A percentile compares a stretch with the other conserved stretches of the same genome.
These are phyloP conservation scores for Xenus cinereus DNA, from an alignment of 2,113 vertebrate species.

Conservation along the genomic window DNA sequence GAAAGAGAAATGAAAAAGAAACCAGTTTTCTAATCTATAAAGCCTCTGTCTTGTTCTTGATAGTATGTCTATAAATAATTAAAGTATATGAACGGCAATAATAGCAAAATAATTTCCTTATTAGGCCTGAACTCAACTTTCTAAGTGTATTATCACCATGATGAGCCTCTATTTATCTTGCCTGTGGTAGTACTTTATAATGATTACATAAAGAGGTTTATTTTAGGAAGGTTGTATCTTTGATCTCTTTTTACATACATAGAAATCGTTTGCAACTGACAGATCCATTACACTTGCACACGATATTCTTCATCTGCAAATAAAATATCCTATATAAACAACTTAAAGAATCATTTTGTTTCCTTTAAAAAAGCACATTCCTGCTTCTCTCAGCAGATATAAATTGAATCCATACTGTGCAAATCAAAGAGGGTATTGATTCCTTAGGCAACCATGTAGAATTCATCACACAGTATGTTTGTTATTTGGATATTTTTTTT, in stretches of 20 bases:
- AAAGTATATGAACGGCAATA: not conserved
- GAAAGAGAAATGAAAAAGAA: not conserved
- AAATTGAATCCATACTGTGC: constrained; percentile 27
- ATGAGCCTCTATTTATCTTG: constrained; percentile 25
- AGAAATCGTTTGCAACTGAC: constrained; percentile 13
- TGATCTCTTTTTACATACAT: constrained; percentile 14
- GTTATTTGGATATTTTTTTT: not conserved
- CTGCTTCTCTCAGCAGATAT: constrained; percentile 6
- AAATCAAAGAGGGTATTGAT: constrained; percentile 50
- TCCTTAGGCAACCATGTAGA: not conserved
- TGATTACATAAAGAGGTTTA: constrained; percentile 7
- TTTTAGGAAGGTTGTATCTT: constrained; percentile 12
- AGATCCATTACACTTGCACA: not conserved
- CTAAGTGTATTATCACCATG: not conserved
- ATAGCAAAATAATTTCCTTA: constrained; percentile 20
- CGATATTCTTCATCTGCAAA: not conserved
- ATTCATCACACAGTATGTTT: not conserved
- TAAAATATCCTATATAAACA: constrained; percentile 16
- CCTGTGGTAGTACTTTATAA: not conserved
- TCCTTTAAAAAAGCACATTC: not conserved
- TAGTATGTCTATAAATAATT: not conserved
- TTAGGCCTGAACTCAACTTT: constrained; percentile 20
- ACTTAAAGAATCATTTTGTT: not conserved
- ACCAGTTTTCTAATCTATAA: not conserved
- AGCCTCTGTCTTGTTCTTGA: not conserved